Evolutionary conservation across 2,888 invertebrate species (phyloP).

Genomic region (Leptarthrus brevirostris): DNA sequence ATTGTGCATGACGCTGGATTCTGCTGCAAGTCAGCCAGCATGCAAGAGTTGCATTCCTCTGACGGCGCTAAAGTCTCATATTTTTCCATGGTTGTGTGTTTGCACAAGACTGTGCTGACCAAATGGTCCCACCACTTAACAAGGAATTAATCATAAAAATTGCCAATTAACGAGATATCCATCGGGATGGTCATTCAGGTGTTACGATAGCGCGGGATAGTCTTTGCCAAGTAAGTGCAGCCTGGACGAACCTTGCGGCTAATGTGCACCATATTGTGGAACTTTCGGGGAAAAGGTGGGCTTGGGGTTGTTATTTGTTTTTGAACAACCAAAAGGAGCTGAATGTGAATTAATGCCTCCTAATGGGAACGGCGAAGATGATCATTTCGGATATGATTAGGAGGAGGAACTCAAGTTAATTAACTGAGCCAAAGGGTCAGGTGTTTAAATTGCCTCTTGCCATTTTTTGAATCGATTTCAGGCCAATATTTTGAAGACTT

Average conservation of each 20-base stretch:
- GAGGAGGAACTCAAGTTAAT: conserved; percentile 26
- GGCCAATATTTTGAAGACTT: background rate
- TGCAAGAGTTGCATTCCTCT: background rate
- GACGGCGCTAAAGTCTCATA: background rate
- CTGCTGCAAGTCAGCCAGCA: background rate
- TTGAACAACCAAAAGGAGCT: background rate
- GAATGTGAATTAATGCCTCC: conserved; percentile 6
- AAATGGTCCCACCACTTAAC: conserved; percentile 24
- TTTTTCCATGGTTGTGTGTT: background rate
- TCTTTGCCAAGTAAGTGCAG: conserved; percentile 22
- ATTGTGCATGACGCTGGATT: background rate
- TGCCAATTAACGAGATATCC: conserved; percentile 40
- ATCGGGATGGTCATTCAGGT: conserved; percentile 35
- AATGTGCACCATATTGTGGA: conserved; percentile 12
- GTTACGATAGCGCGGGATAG: too few relatives aligned
- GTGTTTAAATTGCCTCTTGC: conserved; percentile 8
- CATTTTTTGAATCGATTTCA: background rate
- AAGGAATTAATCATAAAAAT: conserved; percentile 44
- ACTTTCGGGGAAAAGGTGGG: too few relatives aligned
- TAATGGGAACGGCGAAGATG: conserved; percentile 5
- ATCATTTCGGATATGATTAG: background rate
- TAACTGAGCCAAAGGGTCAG: background rate
- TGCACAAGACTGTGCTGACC: conserved; percentile 22
- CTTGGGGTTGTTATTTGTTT: background rate
- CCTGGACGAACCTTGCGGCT: background rate